Conservation (phyloP, 2,888 invertebrate species). For the Apoderus coryli region DNA sequence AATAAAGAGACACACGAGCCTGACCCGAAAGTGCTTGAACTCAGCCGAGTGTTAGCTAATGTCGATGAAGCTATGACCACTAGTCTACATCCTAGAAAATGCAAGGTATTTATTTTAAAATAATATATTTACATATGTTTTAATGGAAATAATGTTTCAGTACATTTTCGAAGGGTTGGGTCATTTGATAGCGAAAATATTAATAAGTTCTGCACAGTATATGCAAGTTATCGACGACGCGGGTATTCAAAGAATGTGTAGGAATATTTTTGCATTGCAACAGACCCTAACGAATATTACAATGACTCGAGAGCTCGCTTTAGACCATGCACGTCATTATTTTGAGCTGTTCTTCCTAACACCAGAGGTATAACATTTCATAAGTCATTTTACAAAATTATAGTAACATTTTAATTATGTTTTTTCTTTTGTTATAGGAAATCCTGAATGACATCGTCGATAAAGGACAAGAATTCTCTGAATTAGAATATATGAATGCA, state of each 20-base stretch:
- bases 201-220: constrained; percentile 68
- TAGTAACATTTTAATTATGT: neutral
- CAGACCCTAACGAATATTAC: constrained; percentile 77
- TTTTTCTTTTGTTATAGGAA: constrained; percentile 41
- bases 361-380: constrained; percentile 50
- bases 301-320: constrained; percentile 62
- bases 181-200: constrained; percentile 56
- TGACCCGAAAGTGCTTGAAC: constrained; percentile 58
- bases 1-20: constrained; percentile 65
- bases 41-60: constrained; percentile 61
- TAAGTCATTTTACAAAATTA: constrained; percentile 7
- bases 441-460: constrained; percentile 71
- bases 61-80: constrained; percentile 66
- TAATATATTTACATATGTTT: neutral
- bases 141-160: constrained; percentile 33
- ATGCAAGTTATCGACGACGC: constrained; percentile 67
- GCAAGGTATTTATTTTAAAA: constrained; percentile 45
- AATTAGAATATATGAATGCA: constrained; percentile 77
- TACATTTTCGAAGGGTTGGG: constrained; percentile 87
- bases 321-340: constrained; percentile 82
- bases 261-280: constrained; percentile 73
- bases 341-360: constrained; percentile 72
- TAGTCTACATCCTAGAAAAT: constrained; percentile 61
- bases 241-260: constrained; percentile 71
- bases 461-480: constrained; percentile 76